Conservation (phyloP, 2,797 vertebrate genomes). For the Sebastiscus tertius region DNA sequence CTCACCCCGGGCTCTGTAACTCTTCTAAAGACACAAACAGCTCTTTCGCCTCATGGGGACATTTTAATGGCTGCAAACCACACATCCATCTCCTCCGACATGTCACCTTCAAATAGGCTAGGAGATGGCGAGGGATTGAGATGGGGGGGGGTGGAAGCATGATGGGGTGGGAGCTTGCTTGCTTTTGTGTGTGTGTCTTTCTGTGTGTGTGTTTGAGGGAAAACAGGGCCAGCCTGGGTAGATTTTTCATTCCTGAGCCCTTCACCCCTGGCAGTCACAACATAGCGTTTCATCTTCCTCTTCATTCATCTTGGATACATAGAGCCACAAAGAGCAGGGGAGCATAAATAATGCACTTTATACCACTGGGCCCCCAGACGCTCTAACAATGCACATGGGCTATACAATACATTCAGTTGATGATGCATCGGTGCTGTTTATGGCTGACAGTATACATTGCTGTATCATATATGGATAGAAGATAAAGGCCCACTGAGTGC, state of each 20-base stretch:
- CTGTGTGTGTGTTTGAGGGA: conserved; percentile 15
- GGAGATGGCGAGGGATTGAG: conserved; percentile 54
- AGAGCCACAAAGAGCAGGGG: conserved; percentile 65
- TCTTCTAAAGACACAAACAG: conserved; percentile 75
- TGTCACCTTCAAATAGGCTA: conserved; percentile 78
- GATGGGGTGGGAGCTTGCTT: neutral
- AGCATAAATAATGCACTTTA: conserved; percentile 79
- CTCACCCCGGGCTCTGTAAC: conserved; percentile 71
- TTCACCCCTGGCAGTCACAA: conserved; percentile 76
- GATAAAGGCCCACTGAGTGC: conserved; percentile 40
- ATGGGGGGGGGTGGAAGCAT: neutral
- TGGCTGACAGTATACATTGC: conserved; percentile 41
- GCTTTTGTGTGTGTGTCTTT: conserved; percentile 8
- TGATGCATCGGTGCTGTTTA: conserved; percentile 62
- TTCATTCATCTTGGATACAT: conserved; percentile 78
- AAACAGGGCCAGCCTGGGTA: conserved; percentile 51
- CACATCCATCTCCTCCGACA: conserved; percentile 77
- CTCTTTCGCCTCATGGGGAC: conserved; percentile 73
- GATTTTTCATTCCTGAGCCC: conserved; percentile 76
- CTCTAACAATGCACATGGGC: conserved; percentile 57
- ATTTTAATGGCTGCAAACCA: conserved; percentile 78
- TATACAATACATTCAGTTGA: conserved; percentile 30
- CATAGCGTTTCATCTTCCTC: conserved; percentile 77
- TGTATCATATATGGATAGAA: conserved; percentile 15
- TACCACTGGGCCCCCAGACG: conserved; percentile 29